A percentile compares a stretch with the other conserved stretches of the same genome.
These are phyloP conservation scores for Osmerus mordax DNA, from an alignment of 2,113 vertebrate species.

Conservation along the genomic window DNA sequence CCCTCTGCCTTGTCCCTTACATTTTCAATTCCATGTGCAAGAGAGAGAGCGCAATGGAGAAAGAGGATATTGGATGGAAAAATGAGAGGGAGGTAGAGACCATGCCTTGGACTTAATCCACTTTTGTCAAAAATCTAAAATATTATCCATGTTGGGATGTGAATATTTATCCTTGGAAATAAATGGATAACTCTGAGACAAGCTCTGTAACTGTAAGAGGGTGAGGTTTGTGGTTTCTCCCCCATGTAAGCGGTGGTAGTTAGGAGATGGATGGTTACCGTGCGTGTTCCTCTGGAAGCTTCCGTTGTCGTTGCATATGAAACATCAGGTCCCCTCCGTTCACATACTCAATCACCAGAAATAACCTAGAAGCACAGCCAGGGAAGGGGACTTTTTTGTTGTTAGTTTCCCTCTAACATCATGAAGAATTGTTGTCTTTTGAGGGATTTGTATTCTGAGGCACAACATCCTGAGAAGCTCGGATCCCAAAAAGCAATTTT, in stretches of 20 bases:
- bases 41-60: neutral
- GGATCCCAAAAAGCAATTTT: constrained; percentile 2
- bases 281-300: constrained; percentile 94
- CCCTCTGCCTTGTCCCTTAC: neutral
- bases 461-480: neutral
- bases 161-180: neutral
- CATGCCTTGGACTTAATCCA: neutral
- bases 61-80: neutral
- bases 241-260: neutral
- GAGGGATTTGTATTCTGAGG: neutral
- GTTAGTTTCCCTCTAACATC: neutral
- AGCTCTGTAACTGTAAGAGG: too few species aligned
- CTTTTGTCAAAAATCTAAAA: neutral
- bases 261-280: constrained; percentile 71
- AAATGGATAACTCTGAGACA: neutral
- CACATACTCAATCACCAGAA: constrained; percentile 97
- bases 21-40: constrained; percentile 14
- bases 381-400: neutral
- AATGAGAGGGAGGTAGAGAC: neutral
- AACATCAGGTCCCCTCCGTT: constrained; percentile 98
- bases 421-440: neutral
- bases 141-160: neutral
- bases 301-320: constrained; percentile 97
- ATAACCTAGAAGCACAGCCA: constrained; percentile 74
- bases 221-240: neutral